phyloP scores from a whole-genome alignment of 2,797 vertebrate species.

The Caiman crocodilus region DNA sequence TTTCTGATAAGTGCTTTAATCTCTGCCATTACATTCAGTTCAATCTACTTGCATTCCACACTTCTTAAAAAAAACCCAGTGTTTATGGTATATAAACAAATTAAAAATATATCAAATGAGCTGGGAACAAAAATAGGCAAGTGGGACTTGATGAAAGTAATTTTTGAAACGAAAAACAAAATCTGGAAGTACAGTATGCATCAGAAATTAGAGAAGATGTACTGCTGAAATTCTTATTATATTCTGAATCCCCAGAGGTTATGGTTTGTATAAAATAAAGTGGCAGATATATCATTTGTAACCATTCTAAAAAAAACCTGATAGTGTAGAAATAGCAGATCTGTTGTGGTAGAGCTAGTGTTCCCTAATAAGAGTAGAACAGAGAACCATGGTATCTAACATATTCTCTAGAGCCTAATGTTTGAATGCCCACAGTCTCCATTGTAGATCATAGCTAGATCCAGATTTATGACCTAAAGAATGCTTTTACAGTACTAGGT shows the following conservation, averaged over 20 bases:
- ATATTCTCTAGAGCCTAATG: conserved; percentile 65
- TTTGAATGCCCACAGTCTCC: conserved; percentile 32
- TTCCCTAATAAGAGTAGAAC: conserved; percentile 63
- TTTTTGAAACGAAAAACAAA: conserved; percentile 38
- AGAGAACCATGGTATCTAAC: conserved; percentile 45
- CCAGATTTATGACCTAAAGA: neutral
- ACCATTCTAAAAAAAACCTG: conserved; percentile 65
- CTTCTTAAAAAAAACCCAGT: conserved; percentile 30
- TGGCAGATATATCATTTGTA: conserved; percentile 77
- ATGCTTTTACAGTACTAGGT: neutral
- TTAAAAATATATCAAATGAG: neutral
- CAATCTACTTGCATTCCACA: conserved; percentile 46
- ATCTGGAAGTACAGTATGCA: conserved; percentile 53
- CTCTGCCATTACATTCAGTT: conserved; percentile 62
- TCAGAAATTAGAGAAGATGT: conserved; percentile 52
- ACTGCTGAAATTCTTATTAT: conserved; percentile 57
- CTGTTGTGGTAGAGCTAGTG: conserved; percentile 70
- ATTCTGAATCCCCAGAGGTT: conserved; percentile 74
- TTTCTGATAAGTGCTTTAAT: neutral
- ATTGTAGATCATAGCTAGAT: neutral
- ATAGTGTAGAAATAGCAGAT: conserved; percentile 72
- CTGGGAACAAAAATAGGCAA: conserved; percentile 63
- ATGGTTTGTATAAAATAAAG: conserved; percentile 77
- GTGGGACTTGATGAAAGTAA: conserved; percentile 49
- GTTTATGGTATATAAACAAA: neutral